Conservation (phyloP, 2,113 vertebrate species). For the Phrynocephalus versicolor region DNA sequence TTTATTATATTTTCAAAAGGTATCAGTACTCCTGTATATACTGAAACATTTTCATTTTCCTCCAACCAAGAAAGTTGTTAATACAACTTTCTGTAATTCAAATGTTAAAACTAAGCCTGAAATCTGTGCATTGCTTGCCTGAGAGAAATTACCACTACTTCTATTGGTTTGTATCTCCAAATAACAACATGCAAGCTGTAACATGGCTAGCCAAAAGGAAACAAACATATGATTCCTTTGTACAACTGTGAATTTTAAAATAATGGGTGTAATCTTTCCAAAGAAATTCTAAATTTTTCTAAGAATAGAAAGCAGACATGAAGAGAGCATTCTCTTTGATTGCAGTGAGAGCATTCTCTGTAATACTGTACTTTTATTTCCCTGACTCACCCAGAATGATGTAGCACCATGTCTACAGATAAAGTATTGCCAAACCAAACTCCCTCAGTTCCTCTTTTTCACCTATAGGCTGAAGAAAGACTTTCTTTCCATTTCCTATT, state of each 20-base stretch:
- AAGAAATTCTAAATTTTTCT: neutral
- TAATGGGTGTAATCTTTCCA: neutral
- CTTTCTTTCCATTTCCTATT: too few relatives aligned
- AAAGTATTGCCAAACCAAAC: slow-evolving; percentile 3
- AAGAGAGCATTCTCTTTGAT: neutral
- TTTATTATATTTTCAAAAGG: neutral
- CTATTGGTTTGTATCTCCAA: neutral
- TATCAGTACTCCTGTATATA: neutral
- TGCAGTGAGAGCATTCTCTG: neutral
- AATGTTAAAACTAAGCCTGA: neutral
- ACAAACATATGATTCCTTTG: neutral
- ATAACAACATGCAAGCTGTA: neutral
- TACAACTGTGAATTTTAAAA: neutral
- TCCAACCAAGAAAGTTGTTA: neutral
- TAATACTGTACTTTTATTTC: neutral
- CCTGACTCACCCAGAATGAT: neutral
- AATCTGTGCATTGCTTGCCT: neutral
- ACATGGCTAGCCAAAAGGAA: neutral
- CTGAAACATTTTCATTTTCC: neutral
- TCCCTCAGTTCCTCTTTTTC: neutral
- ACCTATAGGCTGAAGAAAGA: neutral
- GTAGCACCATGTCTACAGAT: neutral
- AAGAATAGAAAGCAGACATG: neutral
- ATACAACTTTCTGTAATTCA: neutral
- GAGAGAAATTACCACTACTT: neutral